phyloP scores from a whole-genome alignment of 53 echinoderm and acorn worm species.

The Holothuria scabra region DNA sequence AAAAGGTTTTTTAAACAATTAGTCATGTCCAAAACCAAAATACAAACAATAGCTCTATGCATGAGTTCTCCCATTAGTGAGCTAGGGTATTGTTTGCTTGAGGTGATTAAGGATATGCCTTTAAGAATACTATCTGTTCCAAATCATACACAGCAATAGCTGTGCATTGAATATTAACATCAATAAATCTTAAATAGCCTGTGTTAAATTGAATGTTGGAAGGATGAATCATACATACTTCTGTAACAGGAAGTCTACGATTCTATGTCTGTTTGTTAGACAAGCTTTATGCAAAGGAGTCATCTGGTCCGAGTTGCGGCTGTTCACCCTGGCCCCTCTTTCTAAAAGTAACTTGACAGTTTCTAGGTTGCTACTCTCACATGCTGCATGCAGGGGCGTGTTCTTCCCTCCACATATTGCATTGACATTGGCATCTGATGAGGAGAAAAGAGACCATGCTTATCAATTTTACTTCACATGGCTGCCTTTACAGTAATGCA shows the following conservation, averaged over 20 bases:
- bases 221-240: conserved; percentile 60
- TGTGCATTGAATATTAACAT: too few relatives aligned
- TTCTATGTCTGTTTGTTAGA: conserved; percentile 70
- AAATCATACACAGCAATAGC: too few relatives aligned
- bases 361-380: conserved; percentile 72
- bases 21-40: too few relatives aligned
- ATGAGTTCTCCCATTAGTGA: too few relatives aligned
- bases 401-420: conserved; percentile 64
- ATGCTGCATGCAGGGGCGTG: conserved; percentile 88
- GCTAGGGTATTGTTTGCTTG: too few relatives aligned
- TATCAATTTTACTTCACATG: too few relatives aligned
- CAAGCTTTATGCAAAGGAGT: conserved; percentile 86
- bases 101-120: too few relatives aligned
- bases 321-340: conserved; percentile 66
- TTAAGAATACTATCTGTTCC: too few relatives aligned
- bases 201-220: neutral
- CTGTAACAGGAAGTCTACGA: conserved; percentile 78
- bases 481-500: too few relatives aligned
- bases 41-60: too few relatives aligned
- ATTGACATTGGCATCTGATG: conserved; percentile 86
- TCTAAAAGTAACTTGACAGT: conserved; percentile 77
- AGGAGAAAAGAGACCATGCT: neutral
- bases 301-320: conserved; percentile 70
- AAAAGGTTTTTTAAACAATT: too few relatives aligned
- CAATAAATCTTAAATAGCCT: too few relatives aligned